A percentile compares a stretch with the other conserved stretches of the same genome.
Conservation (phyloP, 2,113 vertebrate species). For the Pangasianodon hypophthalmus region DNA sequence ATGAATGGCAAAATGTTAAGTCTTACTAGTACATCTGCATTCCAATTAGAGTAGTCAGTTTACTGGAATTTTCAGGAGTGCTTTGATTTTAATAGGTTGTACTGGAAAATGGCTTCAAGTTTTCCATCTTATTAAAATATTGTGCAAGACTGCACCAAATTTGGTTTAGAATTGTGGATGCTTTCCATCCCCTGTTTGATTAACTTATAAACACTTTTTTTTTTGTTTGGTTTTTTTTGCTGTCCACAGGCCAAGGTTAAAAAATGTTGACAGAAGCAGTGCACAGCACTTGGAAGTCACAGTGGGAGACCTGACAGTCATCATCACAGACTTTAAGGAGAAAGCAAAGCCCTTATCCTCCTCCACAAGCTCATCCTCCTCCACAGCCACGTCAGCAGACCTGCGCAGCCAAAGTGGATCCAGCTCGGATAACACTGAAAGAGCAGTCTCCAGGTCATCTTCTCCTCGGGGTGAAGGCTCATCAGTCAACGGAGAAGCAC, state of each 20-base stretch:
- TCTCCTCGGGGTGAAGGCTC: constrained; percentile 91
- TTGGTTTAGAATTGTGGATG: background rate
- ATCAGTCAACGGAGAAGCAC: constrained; percentile 92
- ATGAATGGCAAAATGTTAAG: background rate
- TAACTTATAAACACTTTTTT: background rate
- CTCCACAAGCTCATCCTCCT: constrained; percentile 78
- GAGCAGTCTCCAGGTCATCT: constrained; percentile 89
- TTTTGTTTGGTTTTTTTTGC: background rate
- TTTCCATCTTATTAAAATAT: constrained; percentile 7
- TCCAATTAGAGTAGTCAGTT: background rate
- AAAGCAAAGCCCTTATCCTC: constrained; percentile 86
- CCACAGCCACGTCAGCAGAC: constrained; percentile 84
- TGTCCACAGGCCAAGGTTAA: constrained; percentile 89
- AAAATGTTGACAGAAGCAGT: constrained; percentile 98
- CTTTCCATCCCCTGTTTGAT: background rate
- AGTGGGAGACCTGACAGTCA: constrained; percentile 97
- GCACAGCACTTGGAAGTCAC: constrained; percentile 99
- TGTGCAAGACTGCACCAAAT: background rate
- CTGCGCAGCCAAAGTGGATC: constrained; percentile 96
- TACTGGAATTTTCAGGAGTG: background rate
- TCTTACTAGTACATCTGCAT: background rate
- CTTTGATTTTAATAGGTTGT: constrained; percentile 11
- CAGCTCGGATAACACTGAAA: constrained; percentile 94
- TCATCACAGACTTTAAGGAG: constrained; percentile 99
- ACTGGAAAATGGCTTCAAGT: background rate